Base-by-base conservation (phyloP, 2,797 vertebrate genomes). In the Eidolon dupreanum region DNA sequence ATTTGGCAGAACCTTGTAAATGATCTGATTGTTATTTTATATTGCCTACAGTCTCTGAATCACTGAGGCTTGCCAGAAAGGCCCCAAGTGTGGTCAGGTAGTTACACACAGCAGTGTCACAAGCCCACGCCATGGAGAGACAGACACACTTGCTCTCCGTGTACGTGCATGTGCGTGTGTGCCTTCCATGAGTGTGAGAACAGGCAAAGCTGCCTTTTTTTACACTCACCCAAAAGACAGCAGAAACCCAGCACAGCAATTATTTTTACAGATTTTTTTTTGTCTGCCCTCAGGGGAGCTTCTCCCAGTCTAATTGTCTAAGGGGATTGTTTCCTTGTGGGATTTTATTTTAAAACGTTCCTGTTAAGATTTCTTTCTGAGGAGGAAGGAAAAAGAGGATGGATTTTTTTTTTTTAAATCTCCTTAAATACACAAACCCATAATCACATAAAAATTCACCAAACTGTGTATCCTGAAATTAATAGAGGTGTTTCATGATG, bases 1-100 rank as follows among this genome's bases (percentile, higher is more conserved):
- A 98, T 98, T 98, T 98, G 98, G 98, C 98, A 99, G 98, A 98
- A 98, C 98, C 98, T 98, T 99, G 98, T 98, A 99, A 99, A 99
- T 98, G 98, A 98, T 97, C 98, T 95, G 98, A 98, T 98, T 98
- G 98, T 98, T 98, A 98, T 98, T 98, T 98, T 99, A 99, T 99
- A 98, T 98, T 98, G 98, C 98, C 96, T 97, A 87, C 98, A 98
- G 97, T 98, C 98, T 98, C 98, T 97, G 97, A 98, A 98, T 97
- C 98, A 96, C 97, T 75, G 90, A 97, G 95, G 95, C 91, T 36
- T 97, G 97, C 98, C 98, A 98, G 98, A 97, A 97, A 97, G 98
- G 88, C 96, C 59, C 78, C 93, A 65, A 93, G 98, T 98, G 97
- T 98, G 98, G 97, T 97, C 98, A 98, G 98, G 98, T 98, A 97